Percentiles rank a stretch among this genome's conserved stretches.
phyloP scores from a whole-genome alignment of 2,113 vertebrate genomes.

The Petrocephalus zakoni region DNA sequence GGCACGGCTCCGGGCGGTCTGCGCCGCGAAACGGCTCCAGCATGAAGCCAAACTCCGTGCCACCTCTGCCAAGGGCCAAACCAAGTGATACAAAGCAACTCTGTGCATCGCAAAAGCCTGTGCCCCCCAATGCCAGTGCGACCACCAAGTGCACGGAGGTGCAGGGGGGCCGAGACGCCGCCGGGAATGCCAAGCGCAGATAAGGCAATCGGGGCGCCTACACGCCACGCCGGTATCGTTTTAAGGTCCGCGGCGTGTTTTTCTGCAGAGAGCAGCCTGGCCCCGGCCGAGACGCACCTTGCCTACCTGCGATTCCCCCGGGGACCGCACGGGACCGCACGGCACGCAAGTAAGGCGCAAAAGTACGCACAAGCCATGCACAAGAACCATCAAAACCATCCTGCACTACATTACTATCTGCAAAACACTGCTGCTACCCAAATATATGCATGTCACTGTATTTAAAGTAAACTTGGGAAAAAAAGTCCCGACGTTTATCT shows the following conservation, averaged over 20 bases:
- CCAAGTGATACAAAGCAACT: not conserved
- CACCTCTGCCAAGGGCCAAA: not conserved
- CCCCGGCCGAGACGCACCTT: not conserved
- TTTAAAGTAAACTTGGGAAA: not conserved
- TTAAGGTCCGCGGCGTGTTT: not conserved
- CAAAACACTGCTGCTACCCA: not conserved
- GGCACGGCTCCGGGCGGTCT: not conserved
- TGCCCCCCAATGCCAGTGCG: not conserved
- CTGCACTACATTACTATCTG: not conserved
- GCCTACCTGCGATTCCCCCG: conserved; percentile 25
- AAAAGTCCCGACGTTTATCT: not conserved
- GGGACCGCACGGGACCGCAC: conserved; percentile 44
- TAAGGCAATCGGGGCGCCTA: not conserved
- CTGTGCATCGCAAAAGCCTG: not conserved
- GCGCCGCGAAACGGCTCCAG: not conserved
- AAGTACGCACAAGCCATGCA: not conserved
- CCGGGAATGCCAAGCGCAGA: not conserved
- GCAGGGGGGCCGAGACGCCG: not conserved
- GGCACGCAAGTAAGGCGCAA: not conserved
- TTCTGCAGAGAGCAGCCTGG: no score
- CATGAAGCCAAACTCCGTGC: not conserved
- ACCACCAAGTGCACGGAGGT: not conserved
- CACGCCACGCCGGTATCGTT: not conserved
- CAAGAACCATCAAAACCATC: not conserved
- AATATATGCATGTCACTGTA: not conserved